Conservation (phyloP, 2,888 invertebrate genomes). For the Diarsia brunnea region DNA sequence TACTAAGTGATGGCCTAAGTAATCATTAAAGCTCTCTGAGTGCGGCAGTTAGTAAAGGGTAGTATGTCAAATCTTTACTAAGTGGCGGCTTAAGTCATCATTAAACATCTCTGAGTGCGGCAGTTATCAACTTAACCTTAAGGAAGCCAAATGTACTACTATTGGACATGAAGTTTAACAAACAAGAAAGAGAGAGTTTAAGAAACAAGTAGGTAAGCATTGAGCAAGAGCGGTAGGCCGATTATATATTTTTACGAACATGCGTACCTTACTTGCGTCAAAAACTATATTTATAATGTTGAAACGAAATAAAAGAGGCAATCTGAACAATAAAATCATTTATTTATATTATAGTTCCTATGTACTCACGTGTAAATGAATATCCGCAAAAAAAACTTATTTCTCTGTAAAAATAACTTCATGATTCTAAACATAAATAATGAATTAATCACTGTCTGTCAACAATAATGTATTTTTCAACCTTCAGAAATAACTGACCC, state of each 20-base stretch:
- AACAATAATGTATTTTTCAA: background rate
- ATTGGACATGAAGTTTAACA: no score
- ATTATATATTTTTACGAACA: background rate
- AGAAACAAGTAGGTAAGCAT: background rate
- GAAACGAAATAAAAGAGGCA: conserved; percentile 13
- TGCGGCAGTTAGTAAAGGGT: no score
- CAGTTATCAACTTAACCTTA: background rate
- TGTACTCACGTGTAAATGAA: conserved; percentile 13
- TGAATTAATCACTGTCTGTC: background rate
- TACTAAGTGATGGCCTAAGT: no score
- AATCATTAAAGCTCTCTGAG: no score
- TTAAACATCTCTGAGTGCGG: no score
- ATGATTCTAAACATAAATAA: background rate
- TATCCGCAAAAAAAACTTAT: conserved; percentile 19
- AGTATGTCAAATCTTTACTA: no score
- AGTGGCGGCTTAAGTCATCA: no score
- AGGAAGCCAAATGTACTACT: no score
- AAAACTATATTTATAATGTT: background rate
- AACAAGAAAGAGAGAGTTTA: no score
- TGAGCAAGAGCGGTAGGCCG: background rate
- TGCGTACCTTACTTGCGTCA: background rate
- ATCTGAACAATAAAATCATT: conserved; percentile 39
- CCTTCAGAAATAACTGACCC: background rate
- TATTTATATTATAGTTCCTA: conserved; percentile 37
- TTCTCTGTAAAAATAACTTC: conserved; percentile 1